Evolutionary conservation across 2,888 invertebrate species (phyloP).

Genomic region (Drosophila trichaetosa): DNA sequence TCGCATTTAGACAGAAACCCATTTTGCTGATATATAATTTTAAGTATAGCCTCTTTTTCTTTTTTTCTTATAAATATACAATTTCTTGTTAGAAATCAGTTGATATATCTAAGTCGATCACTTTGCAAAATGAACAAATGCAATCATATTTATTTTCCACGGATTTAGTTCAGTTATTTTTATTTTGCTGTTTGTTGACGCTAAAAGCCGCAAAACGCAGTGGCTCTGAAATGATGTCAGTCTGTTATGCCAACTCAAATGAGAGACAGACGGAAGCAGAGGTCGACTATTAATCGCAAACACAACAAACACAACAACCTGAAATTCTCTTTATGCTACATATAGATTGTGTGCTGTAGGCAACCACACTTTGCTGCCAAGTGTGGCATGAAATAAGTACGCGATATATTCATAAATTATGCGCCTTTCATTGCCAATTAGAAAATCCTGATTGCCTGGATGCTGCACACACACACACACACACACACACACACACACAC

Average conservation of each 20-base stretch:
- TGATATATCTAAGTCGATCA: background rate
- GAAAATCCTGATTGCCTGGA: slow-evolving; percentile 66
- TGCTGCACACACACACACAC: slow-evolving; percentile 31
- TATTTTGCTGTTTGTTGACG: background rate
- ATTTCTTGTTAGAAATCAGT: background rate
- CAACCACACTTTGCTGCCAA: slow-evolving; percentile 29
- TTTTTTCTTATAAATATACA: background rate
- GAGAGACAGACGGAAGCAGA: background rate
- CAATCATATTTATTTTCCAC: background rate
- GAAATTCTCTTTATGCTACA: background rate
- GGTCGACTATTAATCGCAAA: slow-evolving; percentile 20
- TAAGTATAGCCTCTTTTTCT: no score
- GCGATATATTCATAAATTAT: slow-evolving; percentile 78
- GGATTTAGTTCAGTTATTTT: background rate
- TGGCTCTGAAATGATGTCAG: slow-evolving; percentile 8
- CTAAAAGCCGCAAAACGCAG: background rate
- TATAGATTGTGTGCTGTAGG: slow-evolving; percentile 3
- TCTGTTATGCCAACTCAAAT: background rate
- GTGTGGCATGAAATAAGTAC: slow-evolving; percentile 71
- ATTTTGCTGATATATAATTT: background rate
- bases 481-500: slow-evolving; percentile 14
- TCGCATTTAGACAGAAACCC: background rate
- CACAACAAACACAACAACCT: slow-evolving; percentile 8
- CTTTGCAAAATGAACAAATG: background rate
- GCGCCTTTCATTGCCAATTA: slow-evolving; percentile 79